Percentiles rank a stretch among this genome's conserved stretches.
Evolutionary conservation across 2,797 vertebrate species (phyloP).

Genomic region (Mormyrops boulengeri): DNA sequence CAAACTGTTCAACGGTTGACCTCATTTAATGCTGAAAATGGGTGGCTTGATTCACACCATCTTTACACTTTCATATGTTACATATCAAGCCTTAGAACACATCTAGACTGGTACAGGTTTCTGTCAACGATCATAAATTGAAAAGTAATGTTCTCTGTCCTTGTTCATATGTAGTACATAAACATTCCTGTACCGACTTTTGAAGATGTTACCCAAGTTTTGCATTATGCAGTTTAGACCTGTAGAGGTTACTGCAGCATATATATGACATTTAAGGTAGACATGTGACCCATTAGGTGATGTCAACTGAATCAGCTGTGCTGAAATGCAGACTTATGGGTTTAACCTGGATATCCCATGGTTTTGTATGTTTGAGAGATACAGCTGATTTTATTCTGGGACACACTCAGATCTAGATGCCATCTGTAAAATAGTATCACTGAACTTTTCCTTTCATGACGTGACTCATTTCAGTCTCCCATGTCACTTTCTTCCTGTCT

Average conservation of each 20-base stretch:
- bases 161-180: not conserved
- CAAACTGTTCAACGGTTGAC: not conserved
- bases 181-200: not conserved
- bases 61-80: not conserved
- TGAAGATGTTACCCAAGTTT: not conserved
- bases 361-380: not conserved
- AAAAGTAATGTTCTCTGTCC: not conserved
- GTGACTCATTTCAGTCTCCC: not conserved
- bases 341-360: not conserved
- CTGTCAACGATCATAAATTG: not conserved
- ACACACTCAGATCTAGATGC: constrained; percentile 42
- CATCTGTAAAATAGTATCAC: constrained; percentile 23
- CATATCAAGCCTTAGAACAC: not conserved
- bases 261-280: not conserved
- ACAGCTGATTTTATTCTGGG: not conserved
- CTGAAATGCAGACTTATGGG: not conserved
- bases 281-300: not conserved
- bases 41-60: too few relatives aligned
- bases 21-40: not conserved
- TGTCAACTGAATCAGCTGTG: not conserved
- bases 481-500: not conserved
- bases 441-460: not conserved
- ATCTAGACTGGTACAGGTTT: not conserved
- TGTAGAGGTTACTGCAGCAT: not conserved
- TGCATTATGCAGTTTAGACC: not conserved